Percentiles rank a stretch among this genome's conserved stretches.
Evolutionary conservation across 2,888 invertebrate genomes (phyloP).

Genomic region (Mayetiola destructor): DNA sequence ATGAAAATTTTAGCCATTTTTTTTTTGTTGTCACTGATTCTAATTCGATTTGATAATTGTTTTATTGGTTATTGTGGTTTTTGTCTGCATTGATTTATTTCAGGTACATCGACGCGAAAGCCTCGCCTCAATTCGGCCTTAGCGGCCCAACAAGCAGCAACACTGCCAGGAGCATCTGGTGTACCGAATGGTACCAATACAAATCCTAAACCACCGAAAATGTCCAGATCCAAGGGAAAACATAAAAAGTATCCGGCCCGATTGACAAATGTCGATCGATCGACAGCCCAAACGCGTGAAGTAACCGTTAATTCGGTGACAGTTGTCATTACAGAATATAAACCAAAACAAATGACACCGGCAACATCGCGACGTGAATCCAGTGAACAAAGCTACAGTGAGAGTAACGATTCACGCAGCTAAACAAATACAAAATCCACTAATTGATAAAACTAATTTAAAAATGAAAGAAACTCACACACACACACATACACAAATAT

Average conservation of each 20-base stretch:
- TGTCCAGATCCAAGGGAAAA: conserved; percentile 38
- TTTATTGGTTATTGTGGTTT: no score
- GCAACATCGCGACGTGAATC: conserved; percentile 31
- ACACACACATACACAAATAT: no score
- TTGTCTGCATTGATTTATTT: no score
- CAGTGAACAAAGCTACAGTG: conserved; percentile 36
- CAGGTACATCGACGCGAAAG: conserved; percentile 78
- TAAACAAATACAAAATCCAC: conserved; percentile 22
- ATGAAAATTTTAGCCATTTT: no score
- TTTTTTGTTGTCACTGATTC: no score
- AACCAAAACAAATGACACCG: conserved; percentile 47
- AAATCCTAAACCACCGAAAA: conserved; percentile 33
- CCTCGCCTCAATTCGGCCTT: conserved; percentile 93
- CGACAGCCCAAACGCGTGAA: conserved; percentile 82
- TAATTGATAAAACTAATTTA: no score
- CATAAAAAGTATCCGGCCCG: conserved; percentile 56
- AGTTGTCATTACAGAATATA: conserved; percentile 92
- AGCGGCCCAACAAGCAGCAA: conserved; percentile 86
- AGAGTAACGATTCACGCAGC: conserved; percentile 37
- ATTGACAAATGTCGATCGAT: conserved; percentile 84
- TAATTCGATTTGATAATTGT: no score
- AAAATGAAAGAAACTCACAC: no score
- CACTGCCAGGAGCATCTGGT: conserved; percentile 41
- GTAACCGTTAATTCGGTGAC: conserved; percentile 96
- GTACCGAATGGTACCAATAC: conserved; percentile 39